phyloP scores from a whole-genome alignment of 2,113 vertebrate genomes.

The Caloenas nicobarica region DNA sequence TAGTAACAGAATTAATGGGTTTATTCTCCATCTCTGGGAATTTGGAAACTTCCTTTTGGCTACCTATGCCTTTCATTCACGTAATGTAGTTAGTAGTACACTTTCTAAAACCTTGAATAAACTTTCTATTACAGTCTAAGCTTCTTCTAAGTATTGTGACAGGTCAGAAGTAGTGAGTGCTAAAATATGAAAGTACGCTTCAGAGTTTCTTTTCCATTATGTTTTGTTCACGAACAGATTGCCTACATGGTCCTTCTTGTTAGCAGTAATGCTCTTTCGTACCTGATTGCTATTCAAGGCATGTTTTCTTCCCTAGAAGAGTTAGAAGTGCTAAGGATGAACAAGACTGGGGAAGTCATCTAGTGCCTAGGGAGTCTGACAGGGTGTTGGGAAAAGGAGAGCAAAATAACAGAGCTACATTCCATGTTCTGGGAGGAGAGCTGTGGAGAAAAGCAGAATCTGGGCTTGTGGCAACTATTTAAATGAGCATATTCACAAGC shows the following conservation, averaged over 20 bases:
- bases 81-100: background rate
- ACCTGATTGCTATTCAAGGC: background rate
- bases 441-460: background rate
- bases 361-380: background rate
- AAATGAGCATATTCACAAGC: background rate
- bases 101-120: background rate
- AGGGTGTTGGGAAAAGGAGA: background rate
- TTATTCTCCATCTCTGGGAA: background rate
- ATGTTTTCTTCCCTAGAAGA: background rate
- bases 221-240: background rate
- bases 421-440: background rate
- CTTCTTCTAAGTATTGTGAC: background rate
- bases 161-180: background rate
- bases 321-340: background rate
- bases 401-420: background rate
- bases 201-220: background rate
- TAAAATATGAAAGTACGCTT: background rate
- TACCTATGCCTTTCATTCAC: background rate
- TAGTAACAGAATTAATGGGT: background rate
- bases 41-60: background rate
- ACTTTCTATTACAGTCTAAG: background rate
- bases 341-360: background rate
- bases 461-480: background rate
- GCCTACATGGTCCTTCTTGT: background rate
- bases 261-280: background rate